These are phyloP conservation scores for cat (Felis catus) DNA, from an alignment of 2,113 vertebrate genomes.

Conservation along the genomic window DNA sequence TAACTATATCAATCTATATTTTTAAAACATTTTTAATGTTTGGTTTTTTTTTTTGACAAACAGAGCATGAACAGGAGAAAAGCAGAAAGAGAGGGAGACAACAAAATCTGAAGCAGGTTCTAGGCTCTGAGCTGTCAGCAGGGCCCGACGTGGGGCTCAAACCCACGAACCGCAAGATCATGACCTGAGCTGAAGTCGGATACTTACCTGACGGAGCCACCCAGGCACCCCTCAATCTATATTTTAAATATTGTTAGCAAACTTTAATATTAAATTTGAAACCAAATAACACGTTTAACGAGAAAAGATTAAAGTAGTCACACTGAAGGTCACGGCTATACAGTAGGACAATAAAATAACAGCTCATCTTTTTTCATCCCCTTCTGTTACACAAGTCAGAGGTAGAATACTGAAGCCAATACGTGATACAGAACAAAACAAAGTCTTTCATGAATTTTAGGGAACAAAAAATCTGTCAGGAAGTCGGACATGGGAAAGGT, in stretches of 20 bases:
- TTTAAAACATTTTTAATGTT: background rate
- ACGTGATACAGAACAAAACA: background rate
- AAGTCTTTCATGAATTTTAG: background rate
- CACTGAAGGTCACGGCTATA: background rate
- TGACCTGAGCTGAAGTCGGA: too few species aligned
- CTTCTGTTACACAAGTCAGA: background rate
- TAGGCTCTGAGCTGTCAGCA: too few species aligned
- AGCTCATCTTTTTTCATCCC: background rate
- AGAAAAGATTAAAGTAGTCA: background rate
- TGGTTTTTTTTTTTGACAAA: too few species aligned
- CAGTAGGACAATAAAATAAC: background rate
- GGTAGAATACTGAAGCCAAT: background rate
- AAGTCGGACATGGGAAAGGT: background rate
- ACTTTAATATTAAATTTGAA: slow-evolving; percentile 15
- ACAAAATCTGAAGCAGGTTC: too few species aligned
- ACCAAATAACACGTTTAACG: background rate
- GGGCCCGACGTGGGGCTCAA: too few species aligned
- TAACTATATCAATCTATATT: background rate
- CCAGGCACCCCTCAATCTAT: background rate
- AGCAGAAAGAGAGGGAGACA: too few species aligned
- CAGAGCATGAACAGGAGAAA: too few species aligned
- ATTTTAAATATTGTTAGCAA: background rate
- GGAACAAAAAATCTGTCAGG: background rate
- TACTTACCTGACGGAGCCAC: too few species aligned
- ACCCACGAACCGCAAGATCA: too few species aligned